phyloP scores from a whole-genome alignment of 2,888 invertebrate species.

The Agrochola lychnidis region DNA sequence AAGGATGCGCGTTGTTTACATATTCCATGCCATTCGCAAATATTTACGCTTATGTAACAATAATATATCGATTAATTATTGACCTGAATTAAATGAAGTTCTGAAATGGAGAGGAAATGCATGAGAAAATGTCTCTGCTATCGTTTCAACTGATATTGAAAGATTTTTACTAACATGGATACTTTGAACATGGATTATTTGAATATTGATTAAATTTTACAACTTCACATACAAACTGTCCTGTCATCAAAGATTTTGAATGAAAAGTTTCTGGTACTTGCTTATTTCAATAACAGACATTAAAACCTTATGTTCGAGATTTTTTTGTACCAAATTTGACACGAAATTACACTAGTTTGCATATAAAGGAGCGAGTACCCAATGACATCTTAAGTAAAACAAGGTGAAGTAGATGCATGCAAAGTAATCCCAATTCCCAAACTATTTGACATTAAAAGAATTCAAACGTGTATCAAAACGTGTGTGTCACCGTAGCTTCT shows the following conservation, averaged over 20 bases:
- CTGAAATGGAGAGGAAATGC: not conserved
- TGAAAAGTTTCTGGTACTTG: not conserved
- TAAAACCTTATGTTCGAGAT: not conserved
- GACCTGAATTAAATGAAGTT: not conserved
- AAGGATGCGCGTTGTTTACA: not conserved
- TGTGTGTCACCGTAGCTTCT: conserved; percentile 56
- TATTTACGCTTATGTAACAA: not conserved
- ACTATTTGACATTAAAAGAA: conserved; percentile 35
- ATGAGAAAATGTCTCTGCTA: not conserved
- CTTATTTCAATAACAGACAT: not conserved
- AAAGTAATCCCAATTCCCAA: conserved; percentile 6
- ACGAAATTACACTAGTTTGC: not conserved
- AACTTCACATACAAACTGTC: not conserved
- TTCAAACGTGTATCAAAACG: conserved; percentile 54
- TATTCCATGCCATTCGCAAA: not conserved
- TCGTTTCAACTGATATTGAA: not conserved
- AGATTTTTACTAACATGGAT: not conserved
- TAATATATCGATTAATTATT: not conserved
- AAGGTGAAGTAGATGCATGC: not conserved
- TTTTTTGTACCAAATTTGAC: not conserved
- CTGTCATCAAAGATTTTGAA: not conserved
- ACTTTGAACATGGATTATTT: not conserved
- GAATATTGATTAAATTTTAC: not conserved
- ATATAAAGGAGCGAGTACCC: not conserved
- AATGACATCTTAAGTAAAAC: not conserved